phyloP scores from a whole-genome alignment of 30 jellyfish, hydroid and myxozoan genomes.

The Turritopsis rubra region DNA sequence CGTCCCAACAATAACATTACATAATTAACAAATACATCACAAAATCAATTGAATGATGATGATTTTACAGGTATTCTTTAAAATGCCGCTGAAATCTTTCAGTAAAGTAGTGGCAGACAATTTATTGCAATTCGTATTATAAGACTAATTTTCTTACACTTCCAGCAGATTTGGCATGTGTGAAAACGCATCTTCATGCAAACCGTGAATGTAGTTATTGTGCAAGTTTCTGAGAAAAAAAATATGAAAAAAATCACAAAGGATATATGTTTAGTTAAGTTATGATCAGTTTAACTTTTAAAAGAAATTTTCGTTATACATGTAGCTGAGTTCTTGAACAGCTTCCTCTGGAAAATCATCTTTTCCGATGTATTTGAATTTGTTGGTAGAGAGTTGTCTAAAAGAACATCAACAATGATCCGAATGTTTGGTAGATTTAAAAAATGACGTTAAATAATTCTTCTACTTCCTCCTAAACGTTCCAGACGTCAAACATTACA shows the following conservation, averaged over 20 bases:
- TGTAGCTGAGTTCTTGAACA: background rate
- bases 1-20: background rate
- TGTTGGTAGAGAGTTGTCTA: constrained; percentile 1
- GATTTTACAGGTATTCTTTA: background rate
- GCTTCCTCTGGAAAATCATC: constrained; percentile 6
- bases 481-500: too few relatives aligned
- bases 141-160: constrained; percentile 34
- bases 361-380: background rate
- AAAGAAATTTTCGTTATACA: background rate
- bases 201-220: constrained; percentile 42
- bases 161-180: constrained; percentile 54
- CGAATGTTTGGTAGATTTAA: background rate
- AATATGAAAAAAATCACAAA: background rate
- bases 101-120: too few relatives aligned
- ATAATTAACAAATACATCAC: background rate
- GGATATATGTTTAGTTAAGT: background rate
- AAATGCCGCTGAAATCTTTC: too few relatives aligned
- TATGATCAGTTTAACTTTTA: background rate
- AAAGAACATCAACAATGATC: background rate
- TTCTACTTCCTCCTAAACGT: too few relatives aligned
- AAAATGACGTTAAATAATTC: background rate
- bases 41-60: background rate
- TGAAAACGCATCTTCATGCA: constrained; percentile 54
- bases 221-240: constrained; percentile 43
- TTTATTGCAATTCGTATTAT: background rate